Percentiles rank a stretch among this genome's conserved stretches.
Evolutionary conservation across 1,140 invertebrate genomes (phyloP).

Genomic region (Papilio aristodemus): DNA sequence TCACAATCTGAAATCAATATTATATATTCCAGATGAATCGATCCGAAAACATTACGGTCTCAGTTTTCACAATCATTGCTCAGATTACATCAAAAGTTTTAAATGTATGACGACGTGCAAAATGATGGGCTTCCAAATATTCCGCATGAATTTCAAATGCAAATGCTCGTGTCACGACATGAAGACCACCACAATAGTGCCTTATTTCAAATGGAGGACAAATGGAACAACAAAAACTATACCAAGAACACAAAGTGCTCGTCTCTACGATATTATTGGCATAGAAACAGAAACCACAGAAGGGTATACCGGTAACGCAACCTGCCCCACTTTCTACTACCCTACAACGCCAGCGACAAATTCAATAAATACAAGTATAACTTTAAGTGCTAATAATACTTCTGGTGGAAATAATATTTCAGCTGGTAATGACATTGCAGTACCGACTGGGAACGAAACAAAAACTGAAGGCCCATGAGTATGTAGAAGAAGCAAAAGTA

Average conservation of each 20-base stretch:
- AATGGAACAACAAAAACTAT: constrained; percentile 56
- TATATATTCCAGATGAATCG: constrained; percentile 42
- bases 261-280: constrained; percentile 58
- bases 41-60: constrained; percentile 63
- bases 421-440: not conserved
- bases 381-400: constrained; percentile 1
- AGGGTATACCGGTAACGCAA: constrained; percentile 2
- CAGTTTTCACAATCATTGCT: constrained; percentile 55
- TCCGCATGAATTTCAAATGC: constrained; percentile 52
- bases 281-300: constrained; percentile 29
- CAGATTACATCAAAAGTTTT: constrained; percentile 51
- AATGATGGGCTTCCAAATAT: constrained; percentile 61
- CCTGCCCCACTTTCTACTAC: constrained; percentile 26
- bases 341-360: not conserved
- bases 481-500: too few species aligned
- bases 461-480: too few species aligned
- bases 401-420: not conserved
- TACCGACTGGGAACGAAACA: too few species aligned
- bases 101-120: constrained; percentile 67
- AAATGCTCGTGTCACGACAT: constrained; percentile 64
- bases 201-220: constrained; percentile 63
- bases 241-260: constrained; percentile 51
- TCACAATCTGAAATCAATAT: not conserved
- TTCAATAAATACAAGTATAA: not conserved
- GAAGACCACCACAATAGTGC: constrained; percentile 57